Evolutionary conservation across 2,797 vertebrate species (phyloP).

Genomic region (Hyperoplus lanceolatus): DNA sequence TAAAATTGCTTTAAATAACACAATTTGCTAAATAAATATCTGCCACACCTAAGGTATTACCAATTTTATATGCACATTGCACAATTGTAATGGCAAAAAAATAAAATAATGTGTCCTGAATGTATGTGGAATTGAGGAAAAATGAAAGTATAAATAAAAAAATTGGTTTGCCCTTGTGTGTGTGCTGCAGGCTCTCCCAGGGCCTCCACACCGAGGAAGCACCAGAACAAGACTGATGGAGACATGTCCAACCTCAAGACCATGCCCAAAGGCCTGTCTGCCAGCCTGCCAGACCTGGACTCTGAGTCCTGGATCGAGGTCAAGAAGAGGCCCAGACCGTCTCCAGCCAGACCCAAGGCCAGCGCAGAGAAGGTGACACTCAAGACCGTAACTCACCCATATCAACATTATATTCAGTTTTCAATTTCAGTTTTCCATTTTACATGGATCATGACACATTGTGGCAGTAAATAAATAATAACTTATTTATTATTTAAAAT

Average conservation of each 20-base stretch:
- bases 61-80: too few relatives aligned
- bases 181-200: constrained; percentile 88
- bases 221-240: constrained; percentile 83
- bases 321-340: constrained; percentile 95
- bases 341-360: constrained; percentile 93
- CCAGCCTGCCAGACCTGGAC: constrained; percentile 96
- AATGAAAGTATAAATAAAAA: too few relatives aligned
- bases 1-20: not conserved
- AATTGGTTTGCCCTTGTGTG: not conserved
- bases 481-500: too few relatives aligned
- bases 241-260: constrained; percentile 95
- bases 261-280: constrained; percentile 96
- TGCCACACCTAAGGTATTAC: too few relatives aligned
- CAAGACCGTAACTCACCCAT: not conserved
- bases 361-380: constrained; percentile 55
- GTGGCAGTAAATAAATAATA: not conserved
- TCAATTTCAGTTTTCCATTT: not conserved
- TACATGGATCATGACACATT: not conserved
- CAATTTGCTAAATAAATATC: not conserved
- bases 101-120: too few relatives aligned
- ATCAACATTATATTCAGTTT: not conserved
- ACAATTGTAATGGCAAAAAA: too few relatives aligned
- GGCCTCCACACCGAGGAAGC: constrained; percentile 83
- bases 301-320: constrained; percentile 99
- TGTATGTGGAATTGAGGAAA: too few relatives aligned